These are phyloP conservation scores for Peromyscus maniculatus DNA, from an alignment of 2,113 vertebrate genomes.

Conservation along the genomic window DNA sequence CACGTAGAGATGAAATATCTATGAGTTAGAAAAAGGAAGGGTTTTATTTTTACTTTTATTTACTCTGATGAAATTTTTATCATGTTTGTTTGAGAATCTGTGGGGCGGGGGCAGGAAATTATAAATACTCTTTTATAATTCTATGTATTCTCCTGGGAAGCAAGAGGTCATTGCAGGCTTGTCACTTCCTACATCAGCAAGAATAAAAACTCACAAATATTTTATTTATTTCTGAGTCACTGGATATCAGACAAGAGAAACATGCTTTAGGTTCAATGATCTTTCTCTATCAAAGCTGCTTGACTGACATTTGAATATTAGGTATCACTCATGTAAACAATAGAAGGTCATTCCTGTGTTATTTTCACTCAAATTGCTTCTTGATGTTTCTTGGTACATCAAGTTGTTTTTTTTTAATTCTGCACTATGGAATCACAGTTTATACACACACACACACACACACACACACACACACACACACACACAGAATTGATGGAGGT, in stretches of 20 bases:
- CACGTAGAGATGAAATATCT: neutral
- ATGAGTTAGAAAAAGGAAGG: neutral
- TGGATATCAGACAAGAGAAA: neutral
- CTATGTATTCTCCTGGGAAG: neutral
- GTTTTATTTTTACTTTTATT: neutral
- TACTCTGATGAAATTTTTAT: neutral
- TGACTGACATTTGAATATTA: constrained; percentile 15
- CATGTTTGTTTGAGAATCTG: neutral
- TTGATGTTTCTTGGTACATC: neutral
- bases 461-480: neutral
- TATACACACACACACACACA: neutral
- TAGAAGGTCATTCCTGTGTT: neutral
- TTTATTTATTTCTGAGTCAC: constrained; percentile 6
- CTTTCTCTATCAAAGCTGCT: neutral
- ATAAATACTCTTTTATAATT: neutral
- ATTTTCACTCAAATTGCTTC: constrained; percentile 12
- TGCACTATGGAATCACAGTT: neutral
- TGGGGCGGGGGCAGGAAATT: neutral
- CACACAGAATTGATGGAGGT: neutral
- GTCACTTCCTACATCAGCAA: neutral
- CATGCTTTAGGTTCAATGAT: neutral
- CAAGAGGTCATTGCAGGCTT: neutral
- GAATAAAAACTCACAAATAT: neutral
- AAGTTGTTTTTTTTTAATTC: neutral
- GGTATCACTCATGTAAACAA: neutral